A percentile compares a stretch with the other conserved stretches of the same genome.
Conservation (phyloP, 2,113 vertebrate genomes). For the Fregata magnificens region DNA sequence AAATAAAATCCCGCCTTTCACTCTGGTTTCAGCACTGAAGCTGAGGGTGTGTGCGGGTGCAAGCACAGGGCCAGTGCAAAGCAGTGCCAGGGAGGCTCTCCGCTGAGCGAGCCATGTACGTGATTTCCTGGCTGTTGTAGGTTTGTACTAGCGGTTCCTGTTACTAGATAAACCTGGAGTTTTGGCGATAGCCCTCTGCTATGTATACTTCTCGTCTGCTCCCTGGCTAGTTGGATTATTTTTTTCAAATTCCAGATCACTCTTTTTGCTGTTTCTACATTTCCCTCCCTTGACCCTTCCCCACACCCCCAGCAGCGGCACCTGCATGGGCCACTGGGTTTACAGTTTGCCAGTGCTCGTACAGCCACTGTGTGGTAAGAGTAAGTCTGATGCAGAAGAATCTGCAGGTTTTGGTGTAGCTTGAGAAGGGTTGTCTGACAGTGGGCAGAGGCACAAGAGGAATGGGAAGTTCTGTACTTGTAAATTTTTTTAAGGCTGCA, state of each 20-base stretch:
- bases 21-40: not conserved
- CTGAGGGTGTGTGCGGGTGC: not conserved
- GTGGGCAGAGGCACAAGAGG: not conserved
- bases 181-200: not conserved
- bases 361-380: not conserved
- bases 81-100: not conserved
- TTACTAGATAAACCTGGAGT: not conserved
- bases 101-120: accelerated
- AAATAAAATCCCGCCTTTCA: not conserved
- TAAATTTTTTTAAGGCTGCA: not conserved
- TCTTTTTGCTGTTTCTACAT: not conserved
- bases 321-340: not conserved
- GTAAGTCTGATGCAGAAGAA: not conserved
- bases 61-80: not conserved
- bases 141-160: not conserved
- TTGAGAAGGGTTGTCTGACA: not conserved
- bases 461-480: not conserved
- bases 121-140: not conserved
- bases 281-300: not conserved
- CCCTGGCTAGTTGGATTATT: not conserved
- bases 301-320: not conserved
- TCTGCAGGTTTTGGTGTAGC: not conserved
- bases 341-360: not conserved
- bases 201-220: accelerated
- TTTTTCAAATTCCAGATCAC: not conserved